These are phyloP conservation scores for Pelusios castaneus DNA, from an alignment of 2,113 vertebrate genomes.

Conservation along the genomic window DNA sequence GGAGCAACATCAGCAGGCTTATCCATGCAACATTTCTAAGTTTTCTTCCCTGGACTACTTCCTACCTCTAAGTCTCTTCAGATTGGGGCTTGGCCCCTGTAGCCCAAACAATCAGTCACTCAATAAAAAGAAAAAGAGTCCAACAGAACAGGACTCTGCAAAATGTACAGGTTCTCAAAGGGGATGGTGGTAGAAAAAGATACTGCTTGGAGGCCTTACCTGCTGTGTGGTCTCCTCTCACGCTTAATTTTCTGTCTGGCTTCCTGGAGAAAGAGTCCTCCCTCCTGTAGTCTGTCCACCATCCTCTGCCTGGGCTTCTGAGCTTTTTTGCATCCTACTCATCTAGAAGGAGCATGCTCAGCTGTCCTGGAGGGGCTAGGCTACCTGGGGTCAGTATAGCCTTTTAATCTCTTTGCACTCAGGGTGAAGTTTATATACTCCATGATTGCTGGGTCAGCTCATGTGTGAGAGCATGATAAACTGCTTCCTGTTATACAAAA, in stretches of 20 bases:
- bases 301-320: neutral
- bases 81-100: too few relatives aligned
- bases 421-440: neutral
- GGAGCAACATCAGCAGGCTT: neutral
- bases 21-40: neutral
- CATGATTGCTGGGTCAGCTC: neutral
- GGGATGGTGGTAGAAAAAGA: neutral
- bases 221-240: neutral
- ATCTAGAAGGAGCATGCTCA: neutral
- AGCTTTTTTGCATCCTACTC: neutral
- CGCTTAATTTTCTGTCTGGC: neutral
- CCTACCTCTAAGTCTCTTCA: neutral
- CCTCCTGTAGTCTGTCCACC: neutral
- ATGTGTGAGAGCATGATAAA: neutral
- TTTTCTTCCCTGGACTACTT: neutral
- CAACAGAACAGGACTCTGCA: too few relatives aligned
- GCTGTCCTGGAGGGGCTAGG: neutral
- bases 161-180: neutral
- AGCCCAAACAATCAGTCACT: too few relatives aligned
- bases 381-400: neutral
- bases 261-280: neutral
- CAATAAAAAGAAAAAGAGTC: too few relatives aligned
- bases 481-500: neutral
- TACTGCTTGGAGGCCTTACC: neutral
- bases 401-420: neutral